Evolutionary conservation across 2,888 invertebrate species (phyloP).

Genomic region (Ferdinandea cuprea): DNA sequence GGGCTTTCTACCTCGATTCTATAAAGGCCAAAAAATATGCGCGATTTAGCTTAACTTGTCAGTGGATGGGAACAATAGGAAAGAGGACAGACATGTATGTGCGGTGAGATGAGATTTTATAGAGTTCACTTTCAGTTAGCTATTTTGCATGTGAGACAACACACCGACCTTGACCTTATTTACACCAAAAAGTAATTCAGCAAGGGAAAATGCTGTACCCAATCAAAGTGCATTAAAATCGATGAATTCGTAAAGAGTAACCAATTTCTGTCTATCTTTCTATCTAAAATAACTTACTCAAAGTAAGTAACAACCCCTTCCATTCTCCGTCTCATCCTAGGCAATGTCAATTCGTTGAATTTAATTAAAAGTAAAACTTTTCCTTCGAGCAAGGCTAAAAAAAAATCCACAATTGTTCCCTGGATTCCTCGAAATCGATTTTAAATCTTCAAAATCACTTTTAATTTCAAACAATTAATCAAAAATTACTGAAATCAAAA

Average conservation of each 20-base stretch:
- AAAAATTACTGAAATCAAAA: slow-evolving; percentile 24
- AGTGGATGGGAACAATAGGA: slow-evolving; percentile 15
- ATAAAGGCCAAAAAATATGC: not conserved
- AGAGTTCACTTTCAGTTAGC: too few species aligned
- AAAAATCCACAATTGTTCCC: not conserved
- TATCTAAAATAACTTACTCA: too few species aligned
- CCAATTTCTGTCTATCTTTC: too few species aligned
- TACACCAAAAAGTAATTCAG: not conserved
- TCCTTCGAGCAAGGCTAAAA: slow-evolving; percentile 1
- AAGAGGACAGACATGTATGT: not conserved
- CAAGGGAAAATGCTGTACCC: too few species aligned
- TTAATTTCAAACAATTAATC: slow-evolving; percentile 30
- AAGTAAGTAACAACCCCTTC: too few species aligned
- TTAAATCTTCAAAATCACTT: slow-evolving; percentile 33
- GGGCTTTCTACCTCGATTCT: not conserved
- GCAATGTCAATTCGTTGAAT: not conserved
- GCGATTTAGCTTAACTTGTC: slow-evolving; percentile 27
- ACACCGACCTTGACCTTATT: not conserved
- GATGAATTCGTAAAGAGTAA: too few species aligned
- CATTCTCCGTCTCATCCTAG: too few species aligned
- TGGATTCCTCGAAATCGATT: not conserved
- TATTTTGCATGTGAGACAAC: too few species aligned
- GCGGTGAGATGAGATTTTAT: not conserved
- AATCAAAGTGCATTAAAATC: too few species aligned
- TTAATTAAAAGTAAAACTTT: slow-evolving; percentile 40